Conservation (phyloP, 2,113 vertebrate genomes). For the Agapornis roseicollis region DNA sequence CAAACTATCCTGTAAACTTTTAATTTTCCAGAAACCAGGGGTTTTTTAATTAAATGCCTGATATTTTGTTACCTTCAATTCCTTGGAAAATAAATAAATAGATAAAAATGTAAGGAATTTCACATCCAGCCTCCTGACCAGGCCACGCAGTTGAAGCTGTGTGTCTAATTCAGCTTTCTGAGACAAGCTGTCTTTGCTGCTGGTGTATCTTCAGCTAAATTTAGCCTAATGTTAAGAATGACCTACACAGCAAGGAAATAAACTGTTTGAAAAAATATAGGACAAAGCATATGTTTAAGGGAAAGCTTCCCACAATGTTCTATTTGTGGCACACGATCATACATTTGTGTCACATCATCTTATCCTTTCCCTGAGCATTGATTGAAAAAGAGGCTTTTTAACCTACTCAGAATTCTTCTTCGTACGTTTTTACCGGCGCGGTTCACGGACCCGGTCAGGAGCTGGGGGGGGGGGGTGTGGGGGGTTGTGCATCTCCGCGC, state of each 20-base stretch:
- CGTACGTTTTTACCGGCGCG: neutral
- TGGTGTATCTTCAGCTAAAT: slow-evolving; percentile 36
- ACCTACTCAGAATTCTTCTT: neutral
- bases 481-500: neutral
- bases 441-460: neutral
- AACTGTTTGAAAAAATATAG: slow-evolving; percentile 66
- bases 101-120: neutral
- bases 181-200: neutral
- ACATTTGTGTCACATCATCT: slow-evolving; percentile 61
- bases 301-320: slow-evolving; percentile 67
- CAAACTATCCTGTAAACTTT: neutral
- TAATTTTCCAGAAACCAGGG: neutral
- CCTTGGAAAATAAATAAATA: neutral
- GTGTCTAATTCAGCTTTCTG: neutral
- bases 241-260: slow-evolving; percentile 62
- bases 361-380: slow-evolving; percentile 4
- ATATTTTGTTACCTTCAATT: neutral
- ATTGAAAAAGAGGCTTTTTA: slow-evolving; percentile 33
- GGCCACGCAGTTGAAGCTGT: neutral
- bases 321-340: slow-evolving; percentile 61
- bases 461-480: neutral
- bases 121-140: neutral
- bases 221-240: slow-evolving; percentile 56
- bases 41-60: neutral
- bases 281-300: slow-evolving; percentile 65